Evolutionary conservation across 2,797 vertebrate species (phyloP).

Genomic region (Urocyon cinereoargenteus): DNA sequence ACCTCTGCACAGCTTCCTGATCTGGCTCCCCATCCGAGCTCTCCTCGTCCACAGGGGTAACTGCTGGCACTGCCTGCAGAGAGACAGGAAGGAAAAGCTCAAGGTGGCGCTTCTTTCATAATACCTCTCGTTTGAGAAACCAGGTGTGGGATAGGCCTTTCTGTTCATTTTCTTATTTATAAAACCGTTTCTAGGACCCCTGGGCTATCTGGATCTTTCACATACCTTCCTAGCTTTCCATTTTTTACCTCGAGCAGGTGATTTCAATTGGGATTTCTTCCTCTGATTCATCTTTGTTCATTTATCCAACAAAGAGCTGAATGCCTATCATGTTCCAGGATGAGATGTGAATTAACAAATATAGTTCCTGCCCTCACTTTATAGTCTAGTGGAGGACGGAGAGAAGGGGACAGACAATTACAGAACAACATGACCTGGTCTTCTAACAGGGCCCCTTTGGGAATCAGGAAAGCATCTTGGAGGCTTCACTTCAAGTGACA

Average conservation of each 20-base stretch:
- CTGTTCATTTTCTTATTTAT: neutral
- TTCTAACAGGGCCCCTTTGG: neutral
- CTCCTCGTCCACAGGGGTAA: constrained; percentile 99
- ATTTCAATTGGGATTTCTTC: constrained; percentile 8
- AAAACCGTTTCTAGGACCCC: constrained; percentile 7
- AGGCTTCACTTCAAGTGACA: neutral
- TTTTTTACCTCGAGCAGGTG: constrained; percentile 3
- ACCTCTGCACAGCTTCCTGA: constrained; percentile 99
- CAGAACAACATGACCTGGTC: neutral
- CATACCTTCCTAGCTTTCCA: neutral
- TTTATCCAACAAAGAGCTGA: constrained; percentile 15
- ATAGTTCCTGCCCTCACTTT: neutral
- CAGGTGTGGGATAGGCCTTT: neutral
- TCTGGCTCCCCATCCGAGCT: constrained; percentile 98
- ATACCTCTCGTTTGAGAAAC: accelerated
- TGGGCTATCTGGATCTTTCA: neutral
- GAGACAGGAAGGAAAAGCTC: constrained; percentile 75
- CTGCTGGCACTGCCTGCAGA: constrained; percentile 94
- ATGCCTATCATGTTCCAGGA: neutral
- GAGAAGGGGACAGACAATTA: neutral
- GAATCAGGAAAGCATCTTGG: neutral
- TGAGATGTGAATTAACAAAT: constrained; percentile 41
- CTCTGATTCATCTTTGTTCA: constrained; percentile 41
- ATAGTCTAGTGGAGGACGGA: neutral
- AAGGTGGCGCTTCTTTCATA: neutral